A percentile compares a stretch with the other conserved stretches of the same genome.
Conservation (phyloP, 2,113 vertebrate species). For the Cheirogaleus medius region DNA sequence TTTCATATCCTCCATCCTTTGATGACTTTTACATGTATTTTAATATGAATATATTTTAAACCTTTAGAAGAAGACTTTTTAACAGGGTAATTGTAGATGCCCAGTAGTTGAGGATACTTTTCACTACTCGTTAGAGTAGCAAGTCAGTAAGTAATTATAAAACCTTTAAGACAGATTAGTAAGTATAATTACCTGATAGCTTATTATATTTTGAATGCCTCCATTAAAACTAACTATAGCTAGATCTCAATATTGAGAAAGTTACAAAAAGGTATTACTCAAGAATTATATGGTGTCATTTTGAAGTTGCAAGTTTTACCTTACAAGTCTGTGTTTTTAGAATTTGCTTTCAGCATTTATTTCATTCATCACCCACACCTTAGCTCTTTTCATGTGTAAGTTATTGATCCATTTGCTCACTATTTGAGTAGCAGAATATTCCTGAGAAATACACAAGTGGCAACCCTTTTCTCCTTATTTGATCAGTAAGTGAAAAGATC, state of each 20-base stretch:
- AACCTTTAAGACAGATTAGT: neutral
- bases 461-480: neutral
- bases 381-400: neutral
- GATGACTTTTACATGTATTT: neutral
- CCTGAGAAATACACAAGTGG: neutral
- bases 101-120: neutral
- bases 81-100: neutral
- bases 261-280: neutral
- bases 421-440: neutral
- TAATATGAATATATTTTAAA: neutral
- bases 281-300: neutral
- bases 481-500: neutral
- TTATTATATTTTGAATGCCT: neutral
- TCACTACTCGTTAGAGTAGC: neutral
- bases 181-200: neutral
- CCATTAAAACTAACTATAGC: neutral
- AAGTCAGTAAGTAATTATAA: neutral
- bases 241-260: neutral
- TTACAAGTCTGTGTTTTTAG: neutral
- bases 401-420: neutral
- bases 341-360: neutral
- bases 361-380: neutral
- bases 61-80: neutral
- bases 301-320: neutral
- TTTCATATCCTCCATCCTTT: neutral